Base-by-base conservation (phyloP, 2,113 vertebrate genomes). In the Glaucomys volans region DNA sequence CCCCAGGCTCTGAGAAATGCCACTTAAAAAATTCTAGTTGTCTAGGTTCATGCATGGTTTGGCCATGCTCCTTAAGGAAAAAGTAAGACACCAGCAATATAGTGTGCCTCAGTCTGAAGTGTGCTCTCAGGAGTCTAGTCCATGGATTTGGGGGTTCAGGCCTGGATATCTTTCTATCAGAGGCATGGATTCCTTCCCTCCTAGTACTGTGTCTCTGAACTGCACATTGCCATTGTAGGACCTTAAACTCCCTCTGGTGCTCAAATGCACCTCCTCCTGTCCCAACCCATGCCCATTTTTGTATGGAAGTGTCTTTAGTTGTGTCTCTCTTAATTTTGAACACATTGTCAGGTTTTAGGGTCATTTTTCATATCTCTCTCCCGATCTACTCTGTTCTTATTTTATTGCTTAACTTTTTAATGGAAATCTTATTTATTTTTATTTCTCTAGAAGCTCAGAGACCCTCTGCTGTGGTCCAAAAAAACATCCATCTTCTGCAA, bases 341-440 rank as follows among this genome's bases (percentile, higher is more conserved):
- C 47, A 28, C 26, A 54, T 37, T 40, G 8, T 47, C n/a, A 50
- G 28, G 16, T 30, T 90, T 74, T 77, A 77, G 42, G 8, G 22
- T 87, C 44, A 4, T 11, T 90, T 87, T 81, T 69, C 37, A 88
- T 37, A 37, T 28, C 5, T 88, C 24, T 91, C 5, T 79, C 64
- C 64, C 76, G 24, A 47, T 87, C 14, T 74, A 74, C 57, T 67
- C 32, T 77, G 44, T 52, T 75, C 52, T 89, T 9, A 52, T 82
- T 67, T 83, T 90, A 4, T 67, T 95, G 8, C 91, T 95, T 86
- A 90, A 72, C 5, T 87, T 94, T 12, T n/a, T 47, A 85, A 79
- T 40, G 42, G 8, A 11, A 59, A 59, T 14, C 18, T 13, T 75
- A 64, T 52, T 81, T 80, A 35, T 85, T 91, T 74, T 71, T 8